These are phyloP conservation scores for Clarias batrachus DNA, from an alignment of 2,113 vertebrate species.

Conservation along the genomic window DNA sequence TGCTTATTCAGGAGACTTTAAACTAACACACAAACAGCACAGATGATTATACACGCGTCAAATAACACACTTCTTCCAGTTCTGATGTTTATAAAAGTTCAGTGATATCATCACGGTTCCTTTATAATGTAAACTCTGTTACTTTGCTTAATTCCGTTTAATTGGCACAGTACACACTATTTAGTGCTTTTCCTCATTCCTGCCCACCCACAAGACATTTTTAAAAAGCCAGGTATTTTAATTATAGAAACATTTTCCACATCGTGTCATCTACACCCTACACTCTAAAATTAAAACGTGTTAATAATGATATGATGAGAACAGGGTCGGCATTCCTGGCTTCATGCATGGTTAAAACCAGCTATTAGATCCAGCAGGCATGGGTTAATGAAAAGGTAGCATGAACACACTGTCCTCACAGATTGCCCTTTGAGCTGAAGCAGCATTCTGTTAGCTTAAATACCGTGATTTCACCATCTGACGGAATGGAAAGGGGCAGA, in stretches of 20 bases:
- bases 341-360: conserved; percentile 47
- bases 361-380: conserved; percentile 59
- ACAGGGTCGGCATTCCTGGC: conserved; percentile 48
- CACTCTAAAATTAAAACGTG: conserved; percentile 53
- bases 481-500: conserved; percentile 75
- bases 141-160: too few relatives aligned
- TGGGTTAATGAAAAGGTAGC: conserved; percentile 64
- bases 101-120: background rate
- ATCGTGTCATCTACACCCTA: conserved; percentile 10
- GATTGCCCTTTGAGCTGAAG: conserved; percentile 53
- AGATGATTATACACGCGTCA: too few relatives aligned
- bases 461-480: conserved; percentile 70
- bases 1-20: background rate
- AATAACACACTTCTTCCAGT: too few relatives aligned
- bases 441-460: conserved; percentile 61
- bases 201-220: background rate
- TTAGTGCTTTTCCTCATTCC: background rate
- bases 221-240: conserved; percentile 34
- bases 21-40: background rate
- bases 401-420: conserved; percentile 40
- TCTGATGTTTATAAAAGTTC: too few relatives aligned
- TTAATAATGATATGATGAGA: conserved; percentile 35
- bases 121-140: too few relatives aligned
- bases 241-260: conserved; percentile 26
- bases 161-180: background rate